Base-by-base conservation (phyloP, 2,113 vertebrate species). In the Columbina picui region DNA sequence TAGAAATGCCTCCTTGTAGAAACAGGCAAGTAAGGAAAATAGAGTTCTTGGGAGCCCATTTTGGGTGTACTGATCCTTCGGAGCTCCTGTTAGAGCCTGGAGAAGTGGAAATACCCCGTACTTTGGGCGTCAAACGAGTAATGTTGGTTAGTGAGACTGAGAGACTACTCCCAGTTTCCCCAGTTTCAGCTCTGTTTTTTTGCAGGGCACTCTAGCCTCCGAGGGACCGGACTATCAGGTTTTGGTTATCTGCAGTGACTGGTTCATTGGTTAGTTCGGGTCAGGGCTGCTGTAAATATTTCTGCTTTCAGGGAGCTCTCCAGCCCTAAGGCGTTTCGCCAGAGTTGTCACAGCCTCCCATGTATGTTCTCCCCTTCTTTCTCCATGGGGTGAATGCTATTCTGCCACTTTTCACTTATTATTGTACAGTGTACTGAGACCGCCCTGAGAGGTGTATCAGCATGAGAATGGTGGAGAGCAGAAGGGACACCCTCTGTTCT, bases 351-450 rank as follows among this genome's bases (percentile, higher is more conserved):
- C 4, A 9, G 83, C 32, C 55, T 90, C 50, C 5, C 7, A 25
- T 0, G 1, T 26, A 19, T 12, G 21, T 25, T 13, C 19, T 68
- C 22, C 39, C 41, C 19, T 63, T 41, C n/a, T 20, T 47, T 45
- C 38, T 60, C 53, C 0, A 0, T 12, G 36, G 29, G 56, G 18
- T 82, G 32, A 79, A 53, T 6, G 25, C 75, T 1, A 0, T n/a
- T 53, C 65, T 91, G 52, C n/a, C 25, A 14, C 89, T 79, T 75
- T 23, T 64, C 61, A 45, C 39, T 41, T 74, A 50, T 14, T 53
- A 43, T 25, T 65, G 52, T 64, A 14, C 0, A 4, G 21, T 0
- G 1, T n/a, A 6, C 22, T 9, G 69, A 70, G 77, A 85, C 19
- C 56, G 61, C 36, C 5, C 25, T 1, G 41, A 65, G 60, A 39